Conservation (phyloP, 2,113 vertebrate species). For the Nettapus auritus region DNA sequence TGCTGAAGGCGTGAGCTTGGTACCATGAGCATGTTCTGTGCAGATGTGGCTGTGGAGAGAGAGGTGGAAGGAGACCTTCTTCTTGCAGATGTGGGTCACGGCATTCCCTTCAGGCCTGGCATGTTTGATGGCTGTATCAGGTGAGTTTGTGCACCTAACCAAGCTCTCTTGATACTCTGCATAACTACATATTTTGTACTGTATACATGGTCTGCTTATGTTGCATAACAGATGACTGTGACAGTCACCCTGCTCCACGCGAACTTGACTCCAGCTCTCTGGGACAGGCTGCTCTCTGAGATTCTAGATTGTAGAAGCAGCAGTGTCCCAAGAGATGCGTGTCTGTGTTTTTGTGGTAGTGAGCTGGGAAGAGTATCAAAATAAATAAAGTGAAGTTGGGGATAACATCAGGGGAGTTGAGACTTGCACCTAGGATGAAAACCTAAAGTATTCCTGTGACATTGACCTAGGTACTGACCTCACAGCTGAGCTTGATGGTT, state of each 20-base stretch:
- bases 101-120: constrained; percentile 90
- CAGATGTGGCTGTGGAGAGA: constrained; percentile 91
- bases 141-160: constrained; percentile 51
- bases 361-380: not conserved
- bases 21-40: not conserved
- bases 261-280: not conserved
- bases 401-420: not conserved
- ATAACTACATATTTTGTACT: accelerated
- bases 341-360: not conserved
- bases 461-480: not conserved
- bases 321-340: not conserved
- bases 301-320: not conserved
- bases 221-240: not conserved
- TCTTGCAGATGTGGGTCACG: constrained; percentile 90
- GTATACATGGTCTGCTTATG: accelerated
- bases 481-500: not conserved
- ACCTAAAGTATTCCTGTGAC: not conserved
- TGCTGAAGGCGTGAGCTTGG: not conserved
- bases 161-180: not conserved
- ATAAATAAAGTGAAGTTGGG: not conserved
- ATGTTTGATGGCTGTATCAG: constrained; percentile 95
- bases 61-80: constrained; percentile 93
- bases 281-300: not conserved
- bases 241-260: not conserved
- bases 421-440: not conserved